Evolutionary conservation across 2,888 invertebrate species (phyloP).

Genomic region (Venusia cambrica): DNA sequence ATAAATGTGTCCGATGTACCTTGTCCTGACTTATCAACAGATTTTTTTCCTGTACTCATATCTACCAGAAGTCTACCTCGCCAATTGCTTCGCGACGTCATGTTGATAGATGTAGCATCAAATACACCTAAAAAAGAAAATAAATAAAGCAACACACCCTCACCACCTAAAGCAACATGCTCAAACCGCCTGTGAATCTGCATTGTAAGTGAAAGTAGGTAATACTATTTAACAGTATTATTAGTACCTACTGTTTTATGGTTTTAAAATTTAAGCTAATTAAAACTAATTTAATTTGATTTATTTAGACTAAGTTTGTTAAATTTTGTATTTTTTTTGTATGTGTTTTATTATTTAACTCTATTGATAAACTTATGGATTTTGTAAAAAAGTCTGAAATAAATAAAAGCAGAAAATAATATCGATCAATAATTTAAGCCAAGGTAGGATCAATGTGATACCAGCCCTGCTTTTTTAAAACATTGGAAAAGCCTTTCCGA

Average conservation of each 20-base stretch:
- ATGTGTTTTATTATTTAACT: no score
- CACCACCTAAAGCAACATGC: no score
- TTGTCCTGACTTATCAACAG: constrained; percentile 2
- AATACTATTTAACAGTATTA: not conserved
- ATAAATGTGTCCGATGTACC: constrained; percentile 2
- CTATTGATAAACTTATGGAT: no score
- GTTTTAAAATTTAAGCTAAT: constrained; percentile 1
- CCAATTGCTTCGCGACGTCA: constrained; percentile 6
- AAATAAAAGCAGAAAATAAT: no score
- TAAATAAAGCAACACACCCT: constrained; percentile 1
- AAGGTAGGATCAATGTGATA: no score
- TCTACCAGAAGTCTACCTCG: constrained; percentile 5
- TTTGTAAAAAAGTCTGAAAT: no score
- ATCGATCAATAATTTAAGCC: no score
- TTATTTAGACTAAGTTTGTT: no score
- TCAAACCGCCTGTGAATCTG: constrained; percentile 3
- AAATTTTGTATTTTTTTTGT: no score
- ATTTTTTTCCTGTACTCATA: constrained; percentile 2
- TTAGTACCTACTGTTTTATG: constrained; percentile 2
- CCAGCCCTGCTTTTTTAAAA: no score
- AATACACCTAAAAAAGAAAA: constrained; percentile 1
- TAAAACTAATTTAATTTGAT: no score
- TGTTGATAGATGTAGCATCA: constrained; percentile 6
- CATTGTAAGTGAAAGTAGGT: not conserved
- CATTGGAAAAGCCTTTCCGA: no score